Percentiles rank a stretch among this genome's conserved stretches.
These are phyloP conservation scores for Sylvia atricapilla DNA, from an alignment of 2,113 vertebrate genomes.

Conservation along the genomic window DNA sequence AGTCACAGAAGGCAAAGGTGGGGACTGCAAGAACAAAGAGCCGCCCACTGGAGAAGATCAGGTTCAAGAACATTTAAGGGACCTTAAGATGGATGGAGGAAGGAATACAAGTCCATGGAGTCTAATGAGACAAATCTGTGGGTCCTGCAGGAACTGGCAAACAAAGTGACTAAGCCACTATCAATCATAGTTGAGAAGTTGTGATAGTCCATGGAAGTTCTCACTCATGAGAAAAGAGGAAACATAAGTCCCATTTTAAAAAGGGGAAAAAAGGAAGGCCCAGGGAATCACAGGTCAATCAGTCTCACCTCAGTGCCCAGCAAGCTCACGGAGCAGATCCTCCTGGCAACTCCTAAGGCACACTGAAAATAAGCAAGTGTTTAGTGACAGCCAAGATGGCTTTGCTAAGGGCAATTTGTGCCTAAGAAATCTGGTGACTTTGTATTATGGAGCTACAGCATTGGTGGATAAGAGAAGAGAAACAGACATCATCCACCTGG, in stretches of 20 bases:
- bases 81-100: neutral
- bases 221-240: neutral
- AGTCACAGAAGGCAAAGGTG: neutral
- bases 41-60: neutral
- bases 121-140: neutral
- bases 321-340: neutral
- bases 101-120: neutral
- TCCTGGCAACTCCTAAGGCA: neutral
- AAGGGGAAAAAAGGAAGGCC: neutral
- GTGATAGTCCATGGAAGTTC: neutral
- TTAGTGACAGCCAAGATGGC: neutral
- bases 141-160: neutral
- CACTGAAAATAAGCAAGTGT: neutral
- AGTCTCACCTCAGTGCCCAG: neutral
- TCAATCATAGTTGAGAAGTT: neutral
- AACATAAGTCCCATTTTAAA: neutral
- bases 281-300: neutral
- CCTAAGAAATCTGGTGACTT: neutral
- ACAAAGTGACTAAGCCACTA: neutral
- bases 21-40: neutral
- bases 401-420: neutral
- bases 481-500: neutral
- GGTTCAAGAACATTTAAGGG: neutral
- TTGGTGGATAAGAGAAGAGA: neutral
- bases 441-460: neutral